phyloP scores from a whole-genome alignment of 2,113 vertebrate species.

The Orcinus orca region DNA sequence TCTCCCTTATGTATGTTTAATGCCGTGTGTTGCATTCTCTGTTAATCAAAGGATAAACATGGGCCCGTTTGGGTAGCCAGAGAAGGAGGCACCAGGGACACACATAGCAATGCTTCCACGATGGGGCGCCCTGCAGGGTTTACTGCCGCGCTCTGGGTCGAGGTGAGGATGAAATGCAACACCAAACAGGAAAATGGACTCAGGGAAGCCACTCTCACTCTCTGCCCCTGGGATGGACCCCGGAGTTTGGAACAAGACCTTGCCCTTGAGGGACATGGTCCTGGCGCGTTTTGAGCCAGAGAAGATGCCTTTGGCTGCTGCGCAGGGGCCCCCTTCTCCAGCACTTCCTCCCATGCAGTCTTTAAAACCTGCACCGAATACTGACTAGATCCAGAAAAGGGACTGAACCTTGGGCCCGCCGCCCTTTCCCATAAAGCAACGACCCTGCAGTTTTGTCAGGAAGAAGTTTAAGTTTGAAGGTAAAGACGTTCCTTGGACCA shows the following conservation, averaged over 20 bases:
- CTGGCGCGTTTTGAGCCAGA: accelerated
- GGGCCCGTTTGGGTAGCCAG: accelerated
- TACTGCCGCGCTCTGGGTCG: accelerated
- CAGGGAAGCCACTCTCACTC: neutral
- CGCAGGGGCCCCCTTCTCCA: neutral
- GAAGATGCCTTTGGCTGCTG: neutral
- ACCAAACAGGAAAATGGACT: neutral
- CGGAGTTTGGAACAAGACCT: neutral
- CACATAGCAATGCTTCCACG: neutral
- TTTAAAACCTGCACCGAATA: neutral
- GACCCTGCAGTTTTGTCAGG: neutral
- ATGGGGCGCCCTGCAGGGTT: neutral
- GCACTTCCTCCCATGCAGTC: neutral
- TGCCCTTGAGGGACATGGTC: neutral
- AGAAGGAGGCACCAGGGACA: neutral
- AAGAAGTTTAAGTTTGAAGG: neutral
- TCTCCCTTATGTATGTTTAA: neutral
- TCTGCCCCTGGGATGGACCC: neutral
- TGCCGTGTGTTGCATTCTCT: neutral
- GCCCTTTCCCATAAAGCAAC: neutral
- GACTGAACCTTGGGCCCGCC: neutral
- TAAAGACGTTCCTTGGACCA: neutral
- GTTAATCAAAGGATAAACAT: neutral
- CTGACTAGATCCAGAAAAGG: accelerated
- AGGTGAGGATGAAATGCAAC: neutral